A percentile compares a stretch with the other conserved stretches of the same genome.
Conservation (phyloP, 2,113 vertebrate species). For the Grus americana region DNA sequence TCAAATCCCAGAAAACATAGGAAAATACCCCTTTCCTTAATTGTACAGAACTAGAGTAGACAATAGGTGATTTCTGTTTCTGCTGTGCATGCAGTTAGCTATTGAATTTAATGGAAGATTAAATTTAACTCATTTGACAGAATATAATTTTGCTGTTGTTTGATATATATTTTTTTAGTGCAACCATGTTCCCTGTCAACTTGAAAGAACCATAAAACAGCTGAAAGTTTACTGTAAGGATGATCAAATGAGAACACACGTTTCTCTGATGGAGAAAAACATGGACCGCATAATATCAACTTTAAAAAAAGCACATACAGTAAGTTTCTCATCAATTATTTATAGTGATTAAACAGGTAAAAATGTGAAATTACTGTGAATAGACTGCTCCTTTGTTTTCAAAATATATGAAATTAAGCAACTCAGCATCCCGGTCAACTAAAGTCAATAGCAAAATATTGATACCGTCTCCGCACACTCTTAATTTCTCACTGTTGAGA, state of each 20-base stretch:
- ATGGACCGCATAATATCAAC: neutral
- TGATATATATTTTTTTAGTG: neutral
- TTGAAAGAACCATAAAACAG: neutral
- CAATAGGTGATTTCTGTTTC: neutral
- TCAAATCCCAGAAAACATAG: neutral
- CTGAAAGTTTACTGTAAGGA: neutral
- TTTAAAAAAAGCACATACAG: neutral
- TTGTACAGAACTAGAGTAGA: neutral
- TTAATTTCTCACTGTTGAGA: rapidly evolving
- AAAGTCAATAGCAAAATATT: neutral
- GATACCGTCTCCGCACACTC: neutral
- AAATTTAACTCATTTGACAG: neutral
- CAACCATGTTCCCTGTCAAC: neutral
- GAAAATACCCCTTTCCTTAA: neutral
- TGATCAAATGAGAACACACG: rapidly evolving
- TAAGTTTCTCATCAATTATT: neutral
- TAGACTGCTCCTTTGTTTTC: neutral
- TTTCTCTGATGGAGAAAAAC: neutral
- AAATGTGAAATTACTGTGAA: neutral
- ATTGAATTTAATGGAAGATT: neutral
- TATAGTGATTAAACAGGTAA: neutral
- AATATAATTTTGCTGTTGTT: neutral
- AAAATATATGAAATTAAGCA: neutral
- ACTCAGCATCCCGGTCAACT: neutral
- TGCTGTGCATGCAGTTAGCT: neutral